Conservation (phyloP, 2,113 vertebrate species). For the Entelurus aequoreus region DNA sequence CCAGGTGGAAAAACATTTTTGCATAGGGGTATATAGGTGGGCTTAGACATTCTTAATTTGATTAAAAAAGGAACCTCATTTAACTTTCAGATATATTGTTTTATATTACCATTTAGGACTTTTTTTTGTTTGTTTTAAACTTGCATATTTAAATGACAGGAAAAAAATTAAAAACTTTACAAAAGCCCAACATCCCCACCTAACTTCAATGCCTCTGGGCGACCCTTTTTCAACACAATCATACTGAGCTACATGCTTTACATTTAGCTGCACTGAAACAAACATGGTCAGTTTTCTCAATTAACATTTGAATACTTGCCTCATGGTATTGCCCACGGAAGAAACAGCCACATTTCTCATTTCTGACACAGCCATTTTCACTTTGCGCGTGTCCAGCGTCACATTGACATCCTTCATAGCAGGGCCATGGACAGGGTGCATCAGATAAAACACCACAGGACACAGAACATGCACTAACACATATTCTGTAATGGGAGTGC, state of each 20-base stretch:
- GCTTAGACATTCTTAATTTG: too few relatives aligned
- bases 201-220: too few relatives aligned
- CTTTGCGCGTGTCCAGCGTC: conserved; percentile 23
- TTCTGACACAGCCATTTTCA: conserved; percentile 28
- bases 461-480: conserved; percentile 31
- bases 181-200: too few relatives aligned
- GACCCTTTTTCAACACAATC: too few relatives aligned
- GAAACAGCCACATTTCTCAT: conserved; percentile 36
- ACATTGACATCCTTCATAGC: conserved; percentile 43
- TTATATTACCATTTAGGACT: too few relatives aligned
- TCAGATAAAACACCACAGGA: conserved; percentile 31
- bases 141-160: too few relatives aligned
- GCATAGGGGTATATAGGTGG: too few relatives aligned
- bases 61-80: too few relatives aligned
- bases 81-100: too few relatives aligned
- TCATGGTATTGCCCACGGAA: conserved; percentile 29
- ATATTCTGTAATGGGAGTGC: conserved; percentile 39
- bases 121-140: too few relatives aligned
- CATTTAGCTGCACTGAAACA: not conserved
- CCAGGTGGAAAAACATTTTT: too few relatives aligned
- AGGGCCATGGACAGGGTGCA: conserved; percentile 27
- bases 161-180: too few relatives aligned
- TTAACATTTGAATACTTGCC: conserved; percentile 5
- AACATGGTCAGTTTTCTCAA: not conserved
- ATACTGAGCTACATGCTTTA: not conserved